A percentile compares a stretch with the other conserved stretches of the same genome.
Conservation (phyloP, 1,140 invertebrate genomes). For the Drosophila truncata region DNA sequence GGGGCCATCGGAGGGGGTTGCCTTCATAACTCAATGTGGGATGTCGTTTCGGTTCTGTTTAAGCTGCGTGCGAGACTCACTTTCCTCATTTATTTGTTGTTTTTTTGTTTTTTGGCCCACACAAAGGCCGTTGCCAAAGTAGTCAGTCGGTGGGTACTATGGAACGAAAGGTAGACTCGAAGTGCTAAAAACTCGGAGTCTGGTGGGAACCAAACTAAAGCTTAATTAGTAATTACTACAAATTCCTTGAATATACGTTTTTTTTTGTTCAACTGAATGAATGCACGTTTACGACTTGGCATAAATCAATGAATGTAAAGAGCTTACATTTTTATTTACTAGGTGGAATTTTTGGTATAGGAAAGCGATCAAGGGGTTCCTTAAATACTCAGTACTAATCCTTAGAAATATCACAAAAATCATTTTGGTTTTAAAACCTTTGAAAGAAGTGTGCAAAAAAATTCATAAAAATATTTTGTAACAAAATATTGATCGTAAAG, state of each 20-base stretch:
- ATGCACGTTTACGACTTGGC: conserved; percentile 22
- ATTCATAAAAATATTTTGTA: neutral
- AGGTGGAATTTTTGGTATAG: neutral
- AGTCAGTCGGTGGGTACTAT: conserved; percentile 30
- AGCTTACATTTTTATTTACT: conserved; percentile 1
- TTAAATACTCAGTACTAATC: neutral
- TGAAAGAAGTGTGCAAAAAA: neutral
- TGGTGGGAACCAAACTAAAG: conserved; percentile 24
- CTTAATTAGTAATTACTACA: conserved; percentile 21
- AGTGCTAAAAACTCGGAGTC: neutral
- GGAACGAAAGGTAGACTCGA: conserved; percentile 22
- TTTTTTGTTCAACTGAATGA: neutral
- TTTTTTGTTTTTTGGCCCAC: conserved; percentile 43
- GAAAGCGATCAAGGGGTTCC: neutral
- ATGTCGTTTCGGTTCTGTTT: conserved; percentile 53
- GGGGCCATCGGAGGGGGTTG: conserved; percentile 38
- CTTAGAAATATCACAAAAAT: too few species aligned
- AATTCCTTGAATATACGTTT: conserved; percentile 6
- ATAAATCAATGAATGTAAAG: conserved; percentile 23
- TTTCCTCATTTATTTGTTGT: conserved; percentile 41
- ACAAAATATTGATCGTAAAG: fast-evolving
- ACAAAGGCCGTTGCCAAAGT: conserved; percentile 67
- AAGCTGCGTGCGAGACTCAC: conserved; percentile 66
- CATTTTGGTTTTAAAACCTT: too few species aligned
- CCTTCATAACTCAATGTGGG: conserved; percentile 78